Conservation (phyloP, 2,888 invertebrate genomes). For the Hydrotaea diabolus region DNA sequence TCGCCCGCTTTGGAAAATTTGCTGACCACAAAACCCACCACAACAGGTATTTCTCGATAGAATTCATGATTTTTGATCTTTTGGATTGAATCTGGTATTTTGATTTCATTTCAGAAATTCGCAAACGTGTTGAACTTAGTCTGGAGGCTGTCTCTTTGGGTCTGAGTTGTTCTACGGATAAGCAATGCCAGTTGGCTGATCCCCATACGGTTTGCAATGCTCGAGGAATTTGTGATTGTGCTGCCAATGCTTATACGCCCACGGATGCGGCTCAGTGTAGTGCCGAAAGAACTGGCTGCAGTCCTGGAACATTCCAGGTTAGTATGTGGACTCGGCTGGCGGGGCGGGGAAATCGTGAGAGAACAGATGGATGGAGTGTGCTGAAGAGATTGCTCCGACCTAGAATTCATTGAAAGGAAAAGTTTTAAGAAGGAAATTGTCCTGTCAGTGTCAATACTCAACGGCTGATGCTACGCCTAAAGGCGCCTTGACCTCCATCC, state of each 20-base stretch:
- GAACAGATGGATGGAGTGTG: too few relatives aligned
- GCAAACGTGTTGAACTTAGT: slow-evolving; percentile 80
- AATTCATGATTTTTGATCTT: too few relatives aligned
- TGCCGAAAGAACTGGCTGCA: slow-evolving; percentile 88
- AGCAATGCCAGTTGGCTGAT: slow-evolving; percentile 91
- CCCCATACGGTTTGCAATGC: slow-evolving; percentile 87
- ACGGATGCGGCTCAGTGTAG: slow-evolving; percentile 84
- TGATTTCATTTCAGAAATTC: slow-evolving; percentile 72
- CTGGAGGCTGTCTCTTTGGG: slow-evolving; percentile 86
- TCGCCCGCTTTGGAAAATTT: slow-evolving; percentile 50
- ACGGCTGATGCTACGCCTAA: too few relatives aligned
- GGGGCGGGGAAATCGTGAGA: too few relatives aligned
- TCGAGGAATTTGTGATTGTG: slow-evolving; percentile 87
- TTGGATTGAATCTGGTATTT: neutral
- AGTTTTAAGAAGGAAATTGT: too few relatives aligned
- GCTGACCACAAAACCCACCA: slow-evolving; percentile 69
- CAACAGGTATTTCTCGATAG: slow-evolving; percentile 62
- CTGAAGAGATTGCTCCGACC: too few relatives aligned
- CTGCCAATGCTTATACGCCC: slow-evolving; percentile 80
- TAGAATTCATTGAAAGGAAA: too few relatives aligned
- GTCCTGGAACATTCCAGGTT: slow-evolving; percentile 90
- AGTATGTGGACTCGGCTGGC: too few relatives aligned
- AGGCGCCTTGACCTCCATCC: too few relatives aligned
- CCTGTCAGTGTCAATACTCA: too few relatives aligned
- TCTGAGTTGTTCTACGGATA: slow-evolving; percentile 87